Evolutionary conservation across 2,113 vertebrate species (phyloP), one percentile per base, ranked within the genome.

Genomic region (Sorex fumeus): DNA sequence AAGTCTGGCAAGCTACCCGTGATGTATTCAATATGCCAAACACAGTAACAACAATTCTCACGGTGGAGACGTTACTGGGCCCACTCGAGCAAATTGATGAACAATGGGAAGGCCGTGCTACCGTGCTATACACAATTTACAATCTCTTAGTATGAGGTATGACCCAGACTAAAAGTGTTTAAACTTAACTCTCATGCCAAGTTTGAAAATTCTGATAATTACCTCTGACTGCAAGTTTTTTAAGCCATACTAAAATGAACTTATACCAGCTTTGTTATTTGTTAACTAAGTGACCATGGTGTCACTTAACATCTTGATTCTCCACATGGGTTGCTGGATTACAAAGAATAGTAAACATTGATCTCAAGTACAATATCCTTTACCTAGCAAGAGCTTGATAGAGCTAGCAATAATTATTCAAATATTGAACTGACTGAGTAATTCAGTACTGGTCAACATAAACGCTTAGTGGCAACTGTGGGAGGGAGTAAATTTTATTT

Each of bases 401-500:
- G 2, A 82, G 13, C 47, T 30, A 76, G 16, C 8, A 47, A 87
- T 71, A n/a, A 90, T 66, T 70, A 87, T 78, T 90, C 0, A 25
- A 32, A 88, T 67, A 82, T 45, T 30, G 2, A 75, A 16, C 6
- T 50, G 93, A 81, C 3, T 70, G 60, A 78, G 34, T n/a, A 93
- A 4, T 43, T 85, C 60, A 88, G 15, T 79, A 88, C n/a, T 70
- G 15, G 8, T 43, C 45, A 86, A 84, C 53, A 78, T 85, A 91
- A 94, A 83, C 79, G 43, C 27, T 83, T 76, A 4, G 7, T 4
- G 86, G 23, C 19, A n/a, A 76, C 0, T 72, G 8, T 11, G 1
- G 60, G 32, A n/a, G 27, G 23, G 2, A 43, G 3, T 69, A 40
- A 67, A n/a, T 96, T 60, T 95, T 94, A 72, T 23, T 86, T 78